A percentile compares a stretch with the other conserved stretches of the same genome.
These are phyloP conservation scores for Andrena flavipes DNA, from an alignment of 2,888 invertebrate species.

Conservation along the genomic window DNA sequence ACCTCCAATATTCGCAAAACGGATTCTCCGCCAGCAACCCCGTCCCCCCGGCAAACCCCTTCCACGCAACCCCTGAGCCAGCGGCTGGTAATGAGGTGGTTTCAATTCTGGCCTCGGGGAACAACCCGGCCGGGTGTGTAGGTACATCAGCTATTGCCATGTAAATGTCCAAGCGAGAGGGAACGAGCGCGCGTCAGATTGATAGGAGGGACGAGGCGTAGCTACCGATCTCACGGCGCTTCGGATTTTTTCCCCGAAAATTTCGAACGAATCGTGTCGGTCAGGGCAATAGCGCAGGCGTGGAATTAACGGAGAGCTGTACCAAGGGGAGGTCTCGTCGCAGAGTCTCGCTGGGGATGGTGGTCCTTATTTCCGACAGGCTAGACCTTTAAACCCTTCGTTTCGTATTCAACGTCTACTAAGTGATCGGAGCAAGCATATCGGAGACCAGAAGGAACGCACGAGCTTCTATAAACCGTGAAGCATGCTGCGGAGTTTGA, in stretches of 20 bases:
- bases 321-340: no score
- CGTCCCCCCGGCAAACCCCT: conserved; percentile 48
- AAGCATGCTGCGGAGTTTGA: no score
- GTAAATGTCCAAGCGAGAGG: conserved; percentile 77
- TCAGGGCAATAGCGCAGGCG: not conserved
- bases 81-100: conserved; percentile 83
- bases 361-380: no score
- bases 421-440: no score
- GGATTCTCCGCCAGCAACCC: conserved; percentile 82
- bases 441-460: no score
- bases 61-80: conserved; percentile 47
- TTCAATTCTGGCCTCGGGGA: conserved; percentile 84
- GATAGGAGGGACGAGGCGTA: conserved; percentile 66
- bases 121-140: conserved; percentile 70
- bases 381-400: no score
- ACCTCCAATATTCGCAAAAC: conserved; percentile 85
- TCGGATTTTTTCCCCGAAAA: conserved; percentile 20
- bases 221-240: conserved; percentile 42
- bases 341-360: no score
- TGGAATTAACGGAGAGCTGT: no score
- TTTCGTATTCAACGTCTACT: no score
- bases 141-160: conserved; percentile 78
- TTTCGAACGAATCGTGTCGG: conserved; percentile 43
- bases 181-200: conserved; percentile 73
- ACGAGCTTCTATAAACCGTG: no score